phyloP scores from a whole-genome alignment of 1,140 invertebrate species.

The Drosophila nikananu region DNA sequence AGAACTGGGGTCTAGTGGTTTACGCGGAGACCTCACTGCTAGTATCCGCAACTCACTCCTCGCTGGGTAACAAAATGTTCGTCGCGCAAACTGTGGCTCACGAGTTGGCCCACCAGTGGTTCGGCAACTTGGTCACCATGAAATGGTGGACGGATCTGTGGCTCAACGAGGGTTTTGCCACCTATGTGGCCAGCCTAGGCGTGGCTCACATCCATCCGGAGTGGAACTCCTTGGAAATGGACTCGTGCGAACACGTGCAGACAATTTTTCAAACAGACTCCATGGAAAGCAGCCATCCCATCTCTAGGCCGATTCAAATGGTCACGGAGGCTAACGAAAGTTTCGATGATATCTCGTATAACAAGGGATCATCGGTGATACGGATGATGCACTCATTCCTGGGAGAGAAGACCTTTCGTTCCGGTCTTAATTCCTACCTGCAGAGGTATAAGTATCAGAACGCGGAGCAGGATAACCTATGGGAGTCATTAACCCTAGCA shows the following conservation, averaged over 20 bases:
- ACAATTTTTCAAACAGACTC: conserved; percentile 87
- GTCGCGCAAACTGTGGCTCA: conserved; percentile 59
- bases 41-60: conserved; percentile 80
- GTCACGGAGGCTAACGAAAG: conserved; percentile 93
- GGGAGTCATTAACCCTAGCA: conserved; percentile 90
- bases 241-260: conserved; percentile 87
- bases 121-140: not conserved
- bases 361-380: conserved; percentile 92
- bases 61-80: conserved; percentile 85
- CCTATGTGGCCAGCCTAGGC: conserved; percentile 88
- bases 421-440: conserved; percentile 89
- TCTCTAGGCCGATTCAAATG: conserved; percentile 87
- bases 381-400: conserved; percentile 96
- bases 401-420: conserved; percentile 89
- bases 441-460: conserved; percentile 88
- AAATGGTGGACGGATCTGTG: conserved; percentile 92
- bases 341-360: conserved; percentile 95
- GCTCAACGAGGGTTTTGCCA: conserved; percentile 95
- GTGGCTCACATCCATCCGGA: conserved; percentile 87
- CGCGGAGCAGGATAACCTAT: conserved; percentile 93
- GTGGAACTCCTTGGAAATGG: conserved; percentile 88
- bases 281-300: conserved; percentile 87
- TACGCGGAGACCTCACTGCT: conserved; percentile 67
- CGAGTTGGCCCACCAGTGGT: conserved; percentile 1
- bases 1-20: conserved; percentile 85